These are phyloP conservation scores for Heliconius hewitsoni DNA, from an alignment of 1,140 invertebrate genomes.

Conservation along the genomic window DNA sequence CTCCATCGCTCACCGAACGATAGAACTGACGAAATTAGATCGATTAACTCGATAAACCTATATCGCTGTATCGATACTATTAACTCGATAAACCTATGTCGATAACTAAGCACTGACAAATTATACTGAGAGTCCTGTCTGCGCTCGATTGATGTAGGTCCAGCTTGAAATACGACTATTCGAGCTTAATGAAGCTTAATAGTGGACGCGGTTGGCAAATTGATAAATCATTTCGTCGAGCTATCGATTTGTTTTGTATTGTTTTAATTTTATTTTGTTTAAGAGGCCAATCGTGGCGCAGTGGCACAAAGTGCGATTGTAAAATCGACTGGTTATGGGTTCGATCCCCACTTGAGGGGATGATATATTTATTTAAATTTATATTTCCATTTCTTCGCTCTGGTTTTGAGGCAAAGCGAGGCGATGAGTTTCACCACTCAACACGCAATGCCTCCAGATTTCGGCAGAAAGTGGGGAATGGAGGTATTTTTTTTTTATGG, in stretches of 20 bases:
- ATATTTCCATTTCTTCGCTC: too few species aligned
- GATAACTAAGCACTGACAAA: conserved; percentile 44
- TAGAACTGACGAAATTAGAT: conserved; percentile 57
- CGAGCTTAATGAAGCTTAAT: conserved; percentile 8
- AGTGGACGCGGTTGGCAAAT: conserved; percentile 1
- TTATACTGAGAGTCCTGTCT: conserved; percentile 45
- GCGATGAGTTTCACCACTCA: too few species aligned
- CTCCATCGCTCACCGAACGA: conserved; percentile 67
- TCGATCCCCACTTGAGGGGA: too few species aligned
- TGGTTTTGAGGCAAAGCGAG: too few species aligned
- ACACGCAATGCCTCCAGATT: too few species aligned
- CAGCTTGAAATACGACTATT: conserved; percentile 2
- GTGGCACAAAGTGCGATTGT: too few species aligned
- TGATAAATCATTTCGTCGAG: background rate
- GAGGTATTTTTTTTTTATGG: too few species aligned
- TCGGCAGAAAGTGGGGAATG: too few species aligned
- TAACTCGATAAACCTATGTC: conserved; percentile 48
- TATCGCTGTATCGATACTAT: conserved; percentile 47
- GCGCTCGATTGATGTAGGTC: conserved; percentile 30
- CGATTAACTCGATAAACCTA: conserved; percentile 50
- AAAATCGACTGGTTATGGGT: too few species aligned
- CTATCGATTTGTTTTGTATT: background rate
- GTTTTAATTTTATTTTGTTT: background rate
- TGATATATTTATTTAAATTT: too few species aligned
- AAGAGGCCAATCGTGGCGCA: too few species aligned